Base-by-base conservation (phyloP, 2,888 invertebrate genomes). In the Xylota segnis region DNA sequence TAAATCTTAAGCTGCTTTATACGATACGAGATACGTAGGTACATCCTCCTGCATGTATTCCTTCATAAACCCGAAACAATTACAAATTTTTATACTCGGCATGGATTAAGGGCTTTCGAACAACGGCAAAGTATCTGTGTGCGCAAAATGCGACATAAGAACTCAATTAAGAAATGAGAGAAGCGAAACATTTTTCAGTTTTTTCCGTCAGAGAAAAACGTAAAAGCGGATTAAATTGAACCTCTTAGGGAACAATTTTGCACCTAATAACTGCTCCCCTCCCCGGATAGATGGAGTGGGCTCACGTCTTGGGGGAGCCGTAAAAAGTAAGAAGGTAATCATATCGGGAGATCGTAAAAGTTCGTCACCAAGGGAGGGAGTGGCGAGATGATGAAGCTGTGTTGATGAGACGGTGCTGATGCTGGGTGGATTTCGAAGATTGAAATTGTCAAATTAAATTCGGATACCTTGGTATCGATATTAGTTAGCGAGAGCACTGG, bases 221-320 rank as follows among this genome's bases (percentile, higher is more conserved):
- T 54, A 54, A 78, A 83, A 83, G 74, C 68, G 74, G 83, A 78
- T 83, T 83, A 83, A 83, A 79, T 63, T 63, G 58, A 74, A 83
- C 74, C 79, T 83, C 74, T 83, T 74, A 56, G 56, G 68, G 79
- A 63, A 79, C 74, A 34, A 79, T 83, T 83, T 83, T 83, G 83
- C 72, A 83, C 83, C 79, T 83, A 83, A 83, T 83, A 79, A 83
- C 74, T 70, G 61, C 47, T 29, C 18, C 9, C 9, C 18, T 14
- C 9, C 9, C 18, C 10, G 37, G 37, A 37, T 37, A 12, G 9
- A 32, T 32, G 27, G 23, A 47, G 45, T 34, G 18, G 47, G 47
- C 23, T 61, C 40, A 68, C 56, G 40, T 68, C 71, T 71, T 52
- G n/a, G 27, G 59, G 59, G 66, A 34, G 34, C 43, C 27, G 32